Conservation (phyloP, 2,113 vertebrate species). For the Oreotragus oreotragus region DNA sequence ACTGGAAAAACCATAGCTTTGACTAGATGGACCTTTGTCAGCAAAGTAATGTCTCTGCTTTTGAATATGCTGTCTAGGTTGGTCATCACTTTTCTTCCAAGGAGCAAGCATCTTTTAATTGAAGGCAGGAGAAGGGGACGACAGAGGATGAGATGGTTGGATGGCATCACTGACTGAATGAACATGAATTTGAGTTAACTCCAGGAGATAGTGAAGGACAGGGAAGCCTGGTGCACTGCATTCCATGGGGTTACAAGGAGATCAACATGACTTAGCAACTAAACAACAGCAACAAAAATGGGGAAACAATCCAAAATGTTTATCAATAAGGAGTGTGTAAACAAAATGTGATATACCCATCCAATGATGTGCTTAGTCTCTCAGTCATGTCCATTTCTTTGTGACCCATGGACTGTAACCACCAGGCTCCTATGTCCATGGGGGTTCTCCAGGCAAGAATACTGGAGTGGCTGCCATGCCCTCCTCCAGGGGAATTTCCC, state of each 20-base stretch:
- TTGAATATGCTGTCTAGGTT: not conserved
- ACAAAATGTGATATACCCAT: not conserved
- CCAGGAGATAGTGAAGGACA: not conserved
- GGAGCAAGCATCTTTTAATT: too few species aligned
- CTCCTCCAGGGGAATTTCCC: not conserved
- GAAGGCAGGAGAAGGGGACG: not conserved
- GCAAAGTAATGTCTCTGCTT: not conserved
- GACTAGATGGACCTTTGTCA: not conserved
- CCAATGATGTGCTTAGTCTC: not conserved
- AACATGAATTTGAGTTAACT: not conserved
- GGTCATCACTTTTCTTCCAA: too few species aligned
- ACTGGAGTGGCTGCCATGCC: not conserved
- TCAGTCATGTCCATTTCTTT: not conserved
- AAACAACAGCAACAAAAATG: not conserved
- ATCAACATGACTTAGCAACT: not conserved
- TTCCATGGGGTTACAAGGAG: fast-evolving
- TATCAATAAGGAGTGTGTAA: not conserved
- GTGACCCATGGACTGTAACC: not conserved
- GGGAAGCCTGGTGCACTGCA: not conserved
- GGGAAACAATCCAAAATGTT: not conserved
- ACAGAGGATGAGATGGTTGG: not conserved
- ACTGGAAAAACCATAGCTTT: not conserved
- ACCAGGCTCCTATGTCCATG: not conserved
- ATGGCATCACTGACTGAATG: not conserved
- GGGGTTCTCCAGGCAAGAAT: not conserved